Base-by-base conservation (phyloP, 2,888 invertebrate species). In the Sinopyrophorus schimmeli region DNA sequence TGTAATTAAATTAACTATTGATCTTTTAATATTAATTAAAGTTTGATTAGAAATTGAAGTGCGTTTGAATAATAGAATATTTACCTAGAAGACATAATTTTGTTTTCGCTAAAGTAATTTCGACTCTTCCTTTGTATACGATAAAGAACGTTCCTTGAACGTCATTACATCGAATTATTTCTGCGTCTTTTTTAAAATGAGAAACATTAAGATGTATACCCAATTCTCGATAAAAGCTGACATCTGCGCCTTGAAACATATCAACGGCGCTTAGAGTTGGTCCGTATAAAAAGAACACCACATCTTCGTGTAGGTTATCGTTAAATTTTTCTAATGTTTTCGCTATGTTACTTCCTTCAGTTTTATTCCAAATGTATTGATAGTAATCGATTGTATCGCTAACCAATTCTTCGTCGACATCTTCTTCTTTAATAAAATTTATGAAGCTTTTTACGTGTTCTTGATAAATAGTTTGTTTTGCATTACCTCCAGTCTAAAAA, bases 121-220 rank as follows among this genome's bases (percentile, higher is more conserved):
- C 53, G 9, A 61, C 54, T 15, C 47, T 41, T 14, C 63, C 62
- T 44, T 54, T 57, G 6, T 53, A 49, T 4, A 63, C 56, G n/a
- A 61, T 48, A 12, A 35, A 61, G 14, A 63, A 16, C 4, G 47
- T 58, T 4, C 44, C 28, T 28, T 63, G 60, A 10, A 64, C 53
- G 17, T 64, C 62, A 18, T 64, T 64, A 28, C 56, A 59, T 14
- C 58, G 47, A 15, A 64, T 60, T 10, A 64, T 59, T 5, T 55
- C 49, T 0, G 60, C 55, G 12, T 58, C 57, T 14, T 55, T 55
- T 7, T 55, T 58, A 12, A 47, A 58, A 39, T 60, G 58, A 7
- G 34, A 27, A 2, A 54, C 34, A 14, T 56, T 23, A 5, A 59
- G 32, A 32, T 48, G 17, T 2, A 39, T 21, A 2, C 51, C 50